Base-by-base conservation (phyloP, 2,888 invertebrate genomes). In the Polyploca ridens region DNA sequence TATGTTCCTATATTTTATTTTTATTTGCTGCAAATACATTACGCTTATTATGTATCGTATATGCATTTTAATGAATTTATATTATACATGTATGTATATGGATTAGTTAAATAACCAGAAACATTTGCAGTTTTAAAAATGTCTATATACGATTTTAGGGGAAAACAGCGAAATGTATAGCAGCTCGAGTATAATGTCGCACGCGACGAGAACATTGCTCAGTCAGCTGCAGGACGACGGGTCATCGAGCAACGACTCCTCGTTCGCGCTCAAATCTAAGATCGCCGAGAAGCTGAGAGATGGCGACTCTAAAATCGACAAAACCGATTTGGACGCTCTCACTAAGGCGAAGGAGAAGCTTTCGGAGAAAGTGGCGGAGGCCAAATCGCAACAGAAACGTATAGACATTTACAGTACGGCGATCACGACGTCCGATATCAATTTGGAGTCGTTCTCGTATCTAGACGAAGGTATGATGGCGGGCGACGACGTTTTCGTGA, bases 401-500 rank as follows among this genome's bases (percentile, higher is more conserved):
- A 90, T 94, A 84, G 95, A 95, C 77, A 88, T 95, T 41, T 95
- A 95, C 79, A 94, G 94, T 70, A 94, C 94, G 33, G 94, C 94
- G 57, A 90, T 95, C 66, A 91, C 91, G 59, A 88, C 94, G 57
- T 86, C 94, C 0, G 94, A 94, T 62, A 94, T 95, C 62, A 94
- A 94, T 75, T 82, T 95, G 71, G 94, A 95, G 70, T 91, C 94
- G 78, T 94, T 94, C 79, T 90, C 94, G 70, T 95, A 95, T 76
- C 80, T 94, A 69, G 93, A 95, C 69, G 94, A 93, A 73, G 87
- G 90, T 62, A 87, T 94, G 84, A 82, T 93, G 89, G 92, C 83
- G 38, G 93, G 88, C 0, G 94, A 94, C 75, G 94, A 94, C 66
- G 92, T 90, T 72, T 91, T 91, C 77, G 83, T 77, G 64, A 72